Evolutionary conservation across 2,113 vertebrate genomes (phyloP), one percentile per base, ranked within the genome.

Genomic region (Enhydra lutris): DNA sequence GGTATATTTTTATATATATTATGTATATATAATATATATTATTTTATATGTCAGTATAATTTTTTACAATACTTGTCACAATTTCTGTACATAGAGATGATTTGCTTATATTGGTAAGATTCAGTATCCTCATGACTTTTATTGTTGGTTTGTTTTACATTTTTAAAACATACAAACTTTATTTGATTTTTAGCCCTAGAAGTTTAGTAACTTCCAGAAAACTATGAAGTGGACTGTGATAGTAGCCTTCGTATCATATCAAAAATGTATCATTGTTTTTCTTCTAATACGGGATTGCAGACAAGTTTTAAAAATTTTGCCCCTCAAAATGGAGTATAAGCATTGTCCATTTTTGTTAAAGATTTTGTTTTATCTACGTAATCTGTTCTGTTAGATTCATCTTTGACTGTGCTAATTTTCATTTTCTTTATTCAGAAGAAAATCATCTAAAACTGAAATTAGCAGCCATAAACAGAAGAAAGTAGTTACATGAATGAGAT

Each of bases 181-280:
- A 47, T 17, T 94, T 93, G 87, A 39, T 73, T 84, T 92, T 94
- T 69, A 95, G n/a, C 31, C 59, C 26, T 89, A 76, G 36, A 88
- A 87, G 36, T 73, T 84, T 29, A 84, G 29, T 79, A 88, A 78
- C 26, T 82, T 74, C 34, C 34, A 12, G n/a, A 92, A 88, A 80
- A 47, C 71, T 59, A 63, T 24, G 4, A 69, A 55, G 10, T 95
- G 36, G 29, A 57, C 14, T 67, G 29, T 80, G 15, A 50, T 74
- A 34, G 23, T 74, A 47, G 8, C 31, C 79, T 61, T 63, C 8
- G 14, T 55, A 47, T 23, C 57, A n/a, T 59, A 31, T 36, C 4
- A 47, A 84, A 95, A 55, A 55, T 6, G 26, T 81, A 31, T 47
- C 13, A 34, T 1, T 61, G n/a, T 55, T 85, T 84, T 92, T 90